A percentile compares a stretch with the other conserved stretches of the same genome.
phyloP scores from a whole-genome alignment of 2,797 vertebrate species.

The Neosalanx taihuensis region DNA sequence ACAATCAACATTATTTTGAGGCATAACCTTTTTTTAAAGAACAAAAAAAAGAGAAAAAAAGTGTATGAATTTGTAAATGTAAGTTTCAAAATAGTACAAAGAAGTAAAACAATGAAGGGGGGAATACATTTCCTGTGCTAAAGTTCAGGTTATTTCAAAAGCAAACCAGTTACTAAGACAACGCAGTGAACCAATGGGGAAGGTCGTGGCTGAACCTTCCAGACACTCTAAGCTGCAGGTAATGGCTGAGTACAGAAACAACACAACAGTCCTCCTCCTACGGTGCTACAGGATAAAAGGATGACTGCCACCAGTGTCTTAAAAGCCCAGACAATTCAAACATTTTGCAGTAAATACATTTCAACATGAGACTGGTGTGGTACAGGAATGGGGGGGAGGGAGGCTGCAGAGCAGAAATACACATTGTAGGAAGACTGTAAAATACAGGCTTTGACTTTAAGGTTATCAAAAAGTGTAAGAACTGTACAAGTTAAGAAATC shows the following conservation, averaged over 20 bases:
- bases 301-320: slow-evolving; percentile 10
- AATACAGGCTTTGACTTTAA: slow-evolving; percentile 37
- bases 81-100: slow-evolving; percentile 48
- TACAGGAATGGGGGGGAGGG: slow-evolving; percentile 39
- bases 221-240: slow-evolving; percentile 11
- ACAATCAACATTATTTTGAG: slow-evolving; percentile 54
- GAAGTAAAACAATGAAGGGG: slow-evolving; percentile 34
- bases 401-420: slow-evolving; percentile 51
- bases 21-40: slow-evolving; percentile 19
- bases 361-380: slow-evolving; percentile 15
- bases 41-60: slow-evolving; percentile 44
- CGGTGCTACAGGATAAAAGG: slow-evolving; percentile 29
- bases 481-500: slow-evolving; percentile 93
- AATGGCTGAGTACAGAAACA: slow-evolving; percentile 7
- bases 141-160: slow-evolving; percentile 28
- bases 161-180: not conserved
- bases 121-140: slow-evolving; percentile 47
- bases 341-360: slow-evolving; percentile 24
- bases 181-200: slow-evolving; percentile 20
- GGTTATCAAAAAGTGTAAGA: slow-evolving; percentile 79
- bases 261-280: not conserved
- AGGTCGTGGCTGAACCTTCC: slow-evolving; percentile 18
- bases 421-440: slow-evolving; percentile 52
- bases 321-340: slow-evolving; percentile 15
- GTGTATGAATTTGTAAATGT: slow-evolving; percentile 35